Conservation (phyloP, 2,113 vertebrate genomes). For the Rhinolophus sinicus region DNA sequence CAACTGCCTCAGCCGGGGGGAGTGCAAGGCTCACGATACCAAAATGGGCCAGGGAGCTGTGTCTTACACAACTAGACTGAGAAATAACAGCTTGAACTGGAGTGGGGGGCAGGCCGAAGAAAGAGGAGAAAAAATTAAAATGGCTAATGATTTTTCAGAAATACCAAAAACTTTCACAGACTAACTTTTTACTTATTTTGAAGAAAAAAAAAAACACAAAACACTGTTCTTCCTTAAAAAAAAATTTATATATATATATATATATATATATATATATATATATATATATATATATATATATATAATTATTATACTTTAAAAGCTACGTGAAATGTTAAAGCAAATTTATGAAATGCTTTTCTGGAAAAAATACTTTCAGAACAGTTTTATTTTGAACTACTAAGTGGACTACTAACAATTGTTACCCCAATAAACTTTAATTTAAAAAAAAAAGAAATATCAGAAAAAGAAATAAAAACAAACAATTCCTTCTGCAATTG, state of each 20-base stretch:
- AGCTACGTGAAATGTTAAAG: conserved; percentile 34
- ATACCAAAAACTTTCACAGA: conserved; percentile 20
- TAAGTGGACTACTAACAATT: neutral
- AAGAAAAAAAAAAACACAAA: neutral
- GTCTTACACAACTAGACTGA: too few species aligned
- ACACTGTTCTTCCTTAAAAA: neutral
- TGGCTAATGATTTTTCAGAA: conserved; percentile 31
- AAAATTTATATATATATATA: neutral
- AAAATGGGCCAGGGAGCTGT: too few species aligned
- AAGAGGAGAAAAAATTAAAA: neutral
- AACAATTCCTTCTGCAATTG: too few species aligned
- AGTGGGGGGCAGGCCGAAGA: too few species aligned
- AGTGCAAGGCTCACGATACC: too few species aligned
- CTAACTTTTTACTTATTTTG: conserved; percentile 27
- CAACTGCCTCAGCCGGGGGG: too few species aligned
- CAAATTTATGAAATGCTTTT: conserved; percentile 59
- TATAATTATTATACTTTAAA: conserved; percentile 8
- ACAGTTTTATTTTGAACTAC: conserved; percentile 59
- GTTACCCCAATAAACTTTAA: too few species aligned
- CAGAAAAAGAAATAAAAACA: too few species aligned
- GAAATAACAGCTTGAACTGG: too few species aligned
- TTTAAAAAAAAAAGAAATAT: too few species aligned
- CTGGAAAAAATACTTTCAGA: conserved; percentile 38
- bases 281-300: neutral
- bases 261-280: neutral